A percentile compares a stretch with the other conserved stretches of the same genome.
Evolutionary conservation across 2,888 invertebrate species (phyloP).

Genomic region (Endotricha flammealis): DNA sequence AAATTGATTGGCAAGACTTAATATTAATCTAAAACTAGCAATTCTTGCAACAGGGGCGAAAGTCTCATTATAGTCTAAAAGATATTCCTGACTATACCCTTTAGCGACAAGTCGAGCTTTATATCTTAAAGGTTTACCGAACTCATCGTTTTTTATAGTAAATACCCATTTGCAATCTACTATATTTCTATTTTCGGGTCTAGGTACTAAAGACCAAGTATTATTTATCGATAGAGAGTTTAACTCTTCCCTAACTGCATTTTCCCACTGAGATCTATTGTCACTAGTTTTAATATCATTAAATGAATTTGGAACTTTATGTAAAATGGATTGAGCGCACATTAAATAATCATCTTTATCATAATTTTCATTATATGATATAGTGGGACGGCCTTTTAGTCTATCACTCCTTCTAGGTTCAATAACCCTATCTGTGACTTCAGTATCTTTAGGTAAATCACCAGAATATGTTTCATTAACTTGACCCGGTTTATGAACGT

Average conservation of each 20-base stretch:
- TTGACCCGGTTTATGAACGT: no score
- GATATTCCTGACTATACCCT: slow-evolving; percentile 25
- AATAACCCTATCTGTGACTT: no score
- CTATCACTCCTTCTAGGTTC: neutral
- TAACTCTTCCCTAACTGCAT: slow-evolving; percentile 15
- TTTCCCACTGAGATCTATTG: slow-evolving; percentile 14
- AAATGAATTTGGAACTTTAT: slow-evolving; percentile 4
- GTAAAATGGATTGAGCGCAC: neutral
- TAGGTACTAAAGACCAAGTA: slow-evolving; percentile 17
- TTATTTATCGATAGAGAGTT: slow-evolving; percentile 10
- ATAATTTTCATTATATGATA: neutral
- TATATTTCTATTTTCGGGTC: slow-evolving; percentile 22
- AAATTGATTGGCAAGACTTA: no score
- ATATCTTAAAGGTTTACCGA: no score
- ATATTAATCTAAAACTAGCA: no score
- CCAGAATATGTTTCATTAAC: no score
- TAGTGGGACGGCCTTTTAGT: neutral
- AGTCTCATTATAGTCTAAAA: no score
- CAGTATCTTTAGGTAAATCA: no score
- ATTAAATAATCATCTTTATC: neutral
- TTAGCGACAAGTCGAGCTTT: slow-evolving; percentile 24
- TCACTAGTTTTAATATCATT: slow-evolving; percentile 12
- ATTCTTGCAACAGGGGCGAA: no score
- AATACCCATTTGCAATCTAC: no score
- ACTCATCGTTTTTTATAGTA: no score